Evolutionary conservation across 2,113 vertebrate species (phyloP).

Genomic region (Canis aureus): DNA sequence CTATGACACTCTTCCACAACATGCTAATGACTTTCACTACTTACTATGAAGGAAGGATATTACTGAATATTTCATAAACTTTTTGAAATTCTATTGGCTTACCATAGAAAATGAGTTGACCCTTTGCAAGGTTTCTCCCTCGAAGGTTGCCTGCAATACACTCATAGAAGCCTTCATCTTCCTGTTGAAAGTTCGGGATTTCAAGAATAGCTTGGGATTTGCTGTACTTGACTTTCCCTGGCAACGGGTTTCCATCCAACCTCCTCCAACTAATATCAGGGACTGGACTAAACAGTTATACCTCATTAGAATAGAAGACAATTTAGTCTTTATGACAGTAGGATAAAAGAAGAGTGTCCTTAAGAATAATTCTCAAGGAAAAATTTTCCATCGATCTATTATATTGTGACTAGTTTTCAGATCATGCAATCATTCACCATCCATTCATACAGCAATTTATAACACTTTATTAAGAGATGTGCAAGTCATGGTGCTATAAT

Average conservation of each 20-base stretch:
- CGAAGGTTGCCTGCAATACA: slow-evolving; percentile 91
- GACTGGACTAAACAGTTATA: slow-evolving; percentile 90
- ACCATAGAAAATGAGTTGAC: slow-evolving; percentile 93
- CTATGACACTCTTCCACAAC: neutral
- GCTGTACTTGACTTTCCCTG: slow-evolving; percentile 91
- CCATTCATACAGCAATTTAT: slow-evolving; percentile 30
- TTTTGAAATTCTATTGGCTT: slow-evolving; percentile 75
- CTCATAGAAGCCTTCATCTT: slow-evolving; percentile 93
- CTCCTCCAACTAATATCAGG: slow-evolving; percentile 93
- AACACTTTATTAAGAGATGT: neutral
- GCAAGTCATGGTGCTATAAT: neutral
- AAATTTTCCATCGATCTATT: neutral
- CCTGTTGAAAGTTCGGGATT: slow-evolving; percentile 92
- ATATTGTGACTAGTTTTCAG: neutral
- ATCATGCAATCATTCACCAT: slow-evolving; percentile 20
- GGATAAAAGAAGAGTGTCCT: slow-evolving; percentile 73
- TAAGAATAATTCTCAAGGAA: neutral
- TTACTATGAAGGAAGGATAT: neutral
- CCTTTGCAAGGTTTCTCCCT: slow-evolving; percentile 90
- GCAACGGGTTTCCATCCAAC: slow-evolving; percentile 90
- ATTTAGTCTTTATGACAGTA: slow-evolving; percentile 39
- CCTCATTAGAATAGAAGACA: slow-evolving; percentile 74
- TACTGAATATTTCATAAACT: neutral
- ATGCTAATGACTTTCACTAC: slow-evolving; percentile 36
- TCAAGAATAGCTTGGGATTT: slow-evolving; percentile 91